phyloP scores from a whole-genome alignment of 2,888 invertebrate genomes.

The Gisinianus flammeolus region DNA sequence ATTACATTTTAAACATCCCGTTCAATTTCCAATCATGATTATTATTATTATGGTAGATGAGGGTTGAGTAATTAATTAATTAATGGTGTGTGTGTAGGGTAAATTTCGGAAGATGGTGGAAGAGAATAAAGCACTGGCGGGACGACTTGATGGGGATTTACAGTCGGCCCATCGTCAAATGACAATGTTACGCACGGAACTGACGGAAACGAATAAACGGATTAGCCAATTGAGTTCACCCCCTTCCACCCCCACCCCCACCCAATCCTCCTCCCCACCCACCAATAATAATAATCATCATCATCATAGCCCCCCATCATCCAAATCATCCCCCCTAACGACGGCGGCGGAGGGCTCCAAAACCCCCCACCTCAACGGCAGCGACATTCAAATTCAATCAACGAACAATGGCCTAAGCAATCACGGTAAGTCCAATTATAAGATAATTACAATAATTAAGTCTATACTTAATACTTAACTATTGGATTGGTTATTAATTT shows the following conservation, averaged over 20 bases:
- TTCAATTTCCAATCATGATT: not conserved
- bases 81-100: conserved; percentile 64
- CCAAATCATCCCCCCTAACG: not conserved
- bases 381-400: conserved; percentile 60
- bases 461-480: no score
- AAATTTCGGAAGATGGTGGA: conserved; percentile 88
- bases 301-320: not conserved
- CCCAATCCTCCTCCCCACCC: conserved; percentile 57
- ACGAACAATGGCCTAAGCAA: conserved; percentile 47
- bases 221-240: conserved; percentile 61
- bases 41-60: not conserved
- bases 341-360: conserved; percentile 38
- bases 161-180: conserved; percentile 71
- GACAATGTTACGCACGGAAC: conserved; percentile 65
- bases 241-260: conserved; percentile 60
- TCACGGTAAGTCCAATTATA: conserved; percentile 24
- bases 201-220: conserved; percentile 66
- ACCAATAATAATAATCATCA: conserved; percentile 56
- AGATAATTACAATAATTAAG: no score
- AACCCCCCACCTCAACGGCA: conserved; percentile 60
- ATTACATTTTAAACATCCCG: not conserved
- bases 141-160: conserved; percentile 68
- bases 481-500: no score
- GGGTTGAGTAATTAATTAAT: not conserved
- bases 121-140: conserved; percentile 71